Evolutionary conservation across 2,113 vertebrate genomes (phyloP).

Genomic region (Syrrhaptes paradoxus): DNA sequence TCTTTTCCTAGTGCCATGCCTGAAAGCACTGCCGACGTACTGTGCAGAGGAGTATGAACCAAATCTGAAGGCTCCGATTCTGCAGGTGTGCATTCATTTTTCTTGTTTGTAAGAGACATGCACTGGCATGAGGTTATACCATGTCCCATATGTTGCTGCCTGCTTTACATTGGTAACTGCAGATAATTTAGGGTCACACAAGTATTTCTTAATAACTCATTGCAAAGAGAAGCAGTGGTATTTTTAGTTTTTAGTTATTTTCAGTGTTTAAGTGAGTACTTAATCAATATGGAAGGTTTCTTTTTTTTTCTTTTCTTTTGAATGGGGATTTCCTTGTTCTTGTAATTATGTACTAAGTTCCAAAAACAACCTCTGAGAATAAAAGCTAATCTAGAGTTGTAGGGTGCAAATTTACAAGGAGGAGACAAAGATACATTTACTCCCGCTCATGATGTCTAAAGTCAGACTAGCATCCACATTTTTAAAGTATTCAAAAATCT

Average conservation of each 20-base stretch:
- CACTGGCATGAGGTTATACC: background rate
- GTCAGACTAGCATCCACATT: background rate
- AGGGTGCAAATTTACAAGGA: background rate
- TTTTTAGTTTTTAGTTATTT: background rate
- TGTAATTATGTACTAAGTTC: background rate
- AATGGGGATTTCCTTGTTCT: background rate
- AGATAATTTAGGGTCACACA: background rate
- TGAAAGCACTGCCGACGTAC: background rate
- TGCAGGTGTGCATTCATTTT: background rate
- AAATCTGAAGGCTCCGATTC: background rate
- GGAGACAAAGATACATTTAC: background rate
- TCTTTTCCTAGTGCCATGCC: background rate
- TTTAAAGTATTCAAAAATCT: background rate
- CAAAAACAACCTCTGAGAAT: background rate
- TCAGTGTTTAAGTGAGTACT: background rate
- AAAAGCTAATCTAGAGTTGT: background rate
- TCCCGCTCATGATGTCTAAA: background rate
- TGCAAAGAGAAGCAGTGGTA: background rate
- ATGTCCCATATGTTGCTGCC: background rate
- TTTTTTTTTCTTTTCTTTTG: background rate
- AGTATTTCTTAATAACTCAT: background rate
- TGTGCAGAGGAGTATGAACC: background rate
- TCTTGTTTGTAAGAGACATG: background rate
- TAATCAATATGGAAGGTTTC: accelerated
- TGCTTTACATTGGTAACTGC: background rate